Evolutionary conservation across 2,113 vertebrate genomes (phyloP), one percentile per base, ranked within the genome.

Genomic region (Synchiropus splendidus): DNA sequence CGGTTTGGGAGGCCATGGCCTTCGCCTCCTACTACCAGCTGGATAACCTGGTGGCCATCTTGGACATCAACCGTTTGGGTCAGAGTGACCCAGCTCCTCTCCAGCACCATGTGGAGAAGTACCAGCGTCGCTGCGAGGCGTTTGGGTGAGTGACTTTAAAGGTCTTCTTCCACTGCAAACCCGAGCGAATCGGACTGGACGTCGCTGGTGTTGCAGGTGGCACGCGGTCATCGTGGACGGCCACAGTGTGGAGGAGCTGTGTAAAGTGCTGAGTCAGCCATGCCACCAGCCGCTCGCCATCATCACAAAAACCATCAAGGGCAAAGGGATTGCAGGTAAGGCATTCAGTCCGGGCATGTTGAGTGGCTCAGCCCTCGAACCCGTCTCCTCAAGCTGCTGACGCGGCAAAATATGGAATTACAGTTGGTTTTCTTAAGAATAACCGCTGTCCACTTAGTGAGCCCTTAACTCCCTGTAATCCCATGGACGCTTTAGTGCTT

Each of bases 1-100:
- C 92, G 0, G 90, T 97, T 61, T 97, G 92, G 92, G 92, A 97
- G 57, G 92, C 92, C 70, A 97, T 97, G 92, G 87, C 90, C 53
- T 97, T 97, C 6, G 92, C 92, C 27, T 83, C 90, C 11, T 82
- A 89, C 75, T 96, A 97, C 80, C 91, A 92, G 64, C 80, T 97
- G 41, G 88, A 92, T 78, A 97, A 96, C 71, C 86, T 97, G 0
- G 80, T 92, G 42, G 93, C 90, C 70, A 87, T 97, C 69, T 73
- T 97, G 61, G 93, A 97, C 54, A 78, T 97, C 78, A 97, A 97
- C 84, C 91, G 92, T 6, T 82, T 97, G 54, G 93, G 90, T 64
- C 93, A 97, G 81, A 97, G 91, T 3, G 92, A 97, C 48, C 88
- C 93, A 0, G 70, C 92, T 17, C 92, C 93, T 0, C 85, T 97